Percentiles rank a stretch among this genome's conserved stretches.
Conservation (phyloP, 2,113 vertebrate genomes). For the Osmerus eperlanus region DNA sequence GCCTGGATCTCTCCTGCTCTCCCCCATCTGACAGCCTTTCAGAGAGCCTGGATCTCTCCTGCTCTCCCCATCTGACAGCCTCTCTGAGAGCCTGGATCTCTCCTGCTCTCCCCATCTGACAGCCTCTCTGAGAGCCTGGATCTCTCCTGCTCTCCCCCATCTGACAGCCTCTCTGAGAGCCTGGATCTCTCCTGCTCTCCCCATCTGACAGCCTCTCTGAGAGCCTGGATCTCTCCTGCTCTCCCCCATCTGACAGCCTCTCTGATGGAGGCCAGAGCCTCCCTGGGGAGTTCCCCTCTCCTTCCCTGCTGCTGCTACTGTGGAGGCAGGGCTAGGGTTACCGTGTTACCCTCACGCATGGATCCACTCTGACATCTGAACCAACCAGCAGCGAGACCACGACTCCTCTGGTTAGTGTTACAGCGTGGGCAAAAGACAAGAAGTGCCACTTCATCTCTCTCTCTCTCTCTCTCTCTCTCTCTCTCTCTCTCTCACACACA, state of each 20-base stretch:
- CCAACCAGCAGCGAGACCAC: constrained; percentile 32
- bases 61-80: constrained; percentile 19
- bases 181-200: neutral
- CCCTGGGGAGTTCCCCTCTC: constrained; percentile 37
- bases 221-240: neutral
- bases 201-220: constrained; percentile 22
- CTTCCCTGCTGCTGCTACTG: constrained; percentile 31
- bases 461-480: neutral
- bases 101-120: constrained; percentile 32
- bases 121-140: constrained; percentile 9
- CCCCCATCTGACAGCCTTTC: no score
- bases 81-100: constrained; percentile 24
- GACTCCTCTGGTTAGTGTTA: constrained; percentile 26
- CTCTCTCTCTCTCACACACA: neutral
- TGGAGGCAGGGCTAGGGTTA: constrained; percentile 43
- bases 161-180: no score
- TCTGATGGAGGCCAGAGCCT: constrained; percentile 37
- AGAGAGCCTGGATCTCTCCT: constrained; percentile 10
- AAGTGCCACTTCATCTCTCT: neutral
- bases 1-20: constrained; percentile 15
- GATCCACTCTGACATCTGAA: constrained; percentile 36
- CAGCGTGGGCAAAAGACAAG: constrained; percentile 12
- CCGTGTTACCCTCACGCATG: constrained; percentile 26
- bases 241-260: constrained; percentile 33
- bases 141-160: no score